phyloP scores from a whole-genome alignment of 1,140 invertebrate species.

The Temnothorax curvispinosus region DNA sequence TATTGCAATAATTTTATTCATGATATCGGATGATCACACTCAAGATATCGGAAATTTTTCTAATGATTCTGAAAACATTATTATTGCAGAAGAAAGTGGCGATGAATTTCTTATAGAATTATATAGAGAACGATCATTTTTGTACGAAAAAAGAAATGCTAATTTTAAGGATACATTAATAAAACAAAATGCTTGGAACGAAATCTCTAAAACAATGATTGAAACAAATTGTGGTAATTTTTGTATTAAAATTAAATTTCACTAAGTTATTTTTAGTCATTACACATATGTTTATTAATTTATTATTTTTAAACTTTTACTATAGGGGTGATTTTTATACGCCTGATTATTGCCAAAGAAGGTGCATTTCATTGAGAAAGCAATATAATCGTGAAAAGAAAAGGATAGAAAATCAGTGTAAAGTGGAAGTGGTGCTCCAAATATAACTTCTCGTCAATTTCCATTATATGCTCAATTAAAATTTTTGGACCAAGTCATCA shows the following conservation, averaged over 20 bases:
- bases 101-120: slow-evolving; percentile 8
- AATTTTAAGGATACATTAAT: not conserved
- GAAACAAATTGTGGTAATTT: not conserved
- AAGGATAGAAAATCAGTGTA: not conserved
- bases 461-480: not conserved
- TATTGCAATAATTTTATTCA: too few species aligned
- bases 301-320: not conserved
- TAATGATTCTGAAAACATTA: too few species aligned
- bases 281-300: not conserved
- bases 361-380: not conserved
- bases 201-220: not conserved
- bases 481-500: slow-evolving; percentile 1
- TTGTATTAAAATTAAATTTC: not conserved
- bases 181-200: slow-evolving; percentile 5
- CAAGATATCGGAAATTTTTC: too few species aligned
- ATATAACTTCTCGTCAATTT: not conserved
- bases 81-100: not conserved
- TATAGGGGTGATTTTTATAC: slow-evolving; percentile 9
- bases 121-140: not conserved
- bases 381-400: slow-evolving; percentile 12
- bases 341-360: slow-evolving; percentile 12
- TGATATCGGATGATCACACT: too few species aligned
- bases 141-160: not conserved
- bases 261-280: not conserved
- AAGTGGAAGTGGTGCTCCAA: slow-evolving; percentile 22